Evolutionary conservation across 2,113 vertebrate species (phyloP).

Genomic region (Psephotus haematonotus): DNA sequence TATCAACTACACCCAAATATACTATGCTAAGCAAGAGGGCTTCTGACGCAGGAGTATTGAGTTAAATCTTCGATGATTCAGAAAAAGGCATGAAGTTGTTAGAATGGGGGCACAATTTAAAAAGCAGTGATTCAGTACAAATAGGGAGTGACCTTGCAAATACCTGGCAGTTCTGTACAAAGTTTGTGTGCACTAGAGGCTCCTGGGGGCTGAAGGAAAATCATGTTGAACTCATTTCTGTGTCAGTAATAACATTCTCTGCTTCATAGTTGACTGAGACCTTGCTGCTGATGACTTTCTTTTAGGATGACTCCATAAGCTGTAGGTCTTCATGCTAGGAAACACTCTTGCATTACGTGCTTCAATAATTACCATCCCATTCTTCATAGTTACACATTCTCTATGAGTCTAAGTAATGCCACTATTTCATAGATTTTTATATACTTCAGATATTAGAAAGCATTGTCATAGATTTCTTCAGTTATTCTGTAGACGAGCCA

Average conservation of each 20-base stretch:
- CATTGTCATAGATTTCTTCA: not conserved
- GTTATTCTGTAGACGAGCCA: not conserved
- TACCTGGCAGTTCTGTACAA: not conserved
- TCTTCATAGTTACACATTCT: not conserved
- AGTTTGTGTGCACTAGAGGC: not conserved
- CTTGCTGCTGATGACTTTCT: not conserved
- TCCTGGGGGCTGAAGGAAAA: not conserved
- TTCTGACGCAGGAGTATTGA: not conserved
- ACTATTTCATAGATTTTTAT: not conserved
- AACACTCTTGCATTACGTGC: fast-evolving
- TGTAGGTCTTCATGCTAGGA: not conserved
- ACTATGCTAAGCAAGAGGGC: not conserved
- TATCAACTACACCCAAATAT: not conserved
- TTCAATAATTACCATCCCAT: not conserved
- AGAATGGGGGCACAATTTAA: not conserved
- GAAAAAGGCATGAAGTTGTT: not conserved
- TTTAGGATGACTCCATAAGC: not conserved
- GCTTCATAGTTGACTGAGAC: not conserved
- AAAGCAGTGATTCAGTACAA: not conserved
- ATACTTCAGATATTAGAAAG: not conserved
- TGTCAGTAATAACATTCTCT: not conserved
- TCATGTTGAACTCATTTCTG: not conserved
- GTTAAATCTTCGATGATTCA: not conserved
- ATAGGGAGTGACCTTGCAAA: not conserved
- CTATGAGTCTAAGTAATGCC: not conserved